Percentiles rank a stretch among this genome's conserved stretches.
Conservation (phyloP, 92 coral and sea anemone genomes). For the Palythoa heliodiscus region DNA sequence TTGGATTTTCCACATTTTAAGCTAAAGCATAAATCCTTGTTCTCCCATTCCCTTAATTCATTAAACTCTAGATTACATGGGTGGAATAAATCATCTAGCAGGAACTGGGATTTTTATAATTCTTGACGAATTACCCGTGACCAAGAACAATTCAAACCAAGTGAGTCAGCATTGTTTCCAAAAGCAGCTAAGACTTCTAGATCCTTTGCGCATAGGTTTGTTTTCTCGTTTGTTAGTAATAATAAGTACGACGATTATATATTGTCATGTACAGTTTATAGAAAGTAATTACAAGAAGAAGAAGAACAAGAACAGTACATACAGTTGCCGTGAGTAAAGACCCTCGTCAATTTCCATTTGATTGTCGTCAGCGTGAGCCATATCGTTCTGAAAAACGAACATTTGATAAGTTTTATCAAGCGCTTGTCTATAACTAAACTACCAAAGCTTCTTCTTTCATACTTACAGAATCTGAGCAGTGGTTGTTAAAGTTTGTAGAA, state of each 20-base stretch:
- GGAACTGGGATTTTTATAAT: neutral
- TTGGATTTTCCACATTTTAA: neutral
- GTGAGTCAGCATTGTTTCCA: slow-evolving; percentile 24
- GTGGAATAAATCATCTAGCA: neutral
- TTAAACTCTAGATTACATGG: too few relatives aligned
- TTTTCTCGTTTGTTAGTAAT: neutral
- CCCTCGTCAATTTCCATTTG: slow-evolving; percentile 97
- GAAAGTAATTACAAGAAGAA: neutral
- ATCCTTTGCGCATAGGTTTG: neutral
- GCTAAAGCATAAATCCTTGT: neutral
- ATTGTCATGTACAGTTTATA: too few relatives aligned
- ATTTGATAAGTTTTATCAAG: slow-evolving; percentile 10
- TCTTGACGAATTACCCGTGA: neutral
- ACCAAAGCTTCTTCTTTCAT: neutral
- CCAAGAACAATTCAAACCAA: neutral
- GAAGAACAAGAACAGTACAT: slow-evolving; percentile 42
- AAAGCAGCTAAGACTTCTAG: too few relatives aligned
- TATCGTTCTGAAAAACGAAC: slow-evolving; percentile 33
- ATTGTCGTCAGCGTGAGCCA: slow-evolving; percentile 59
- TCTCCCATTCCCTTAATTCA: too few relatives aligned
- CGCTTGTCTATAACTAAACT: neutral
- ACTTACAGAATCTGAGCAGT: slow-evolving; percentile 68
- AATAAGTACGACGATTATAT: too few relatives aligned
- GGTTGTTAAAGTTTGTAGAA: slow-evolving; percentile 80
- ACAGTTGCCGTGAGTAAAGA: slow-evolving; percentile 97